These are phyloP conservation scores for Syrphus vitripennis DNA, from an alignment of 2,888 invertebrate genomes.

Conservation along the genomic window DNA sequence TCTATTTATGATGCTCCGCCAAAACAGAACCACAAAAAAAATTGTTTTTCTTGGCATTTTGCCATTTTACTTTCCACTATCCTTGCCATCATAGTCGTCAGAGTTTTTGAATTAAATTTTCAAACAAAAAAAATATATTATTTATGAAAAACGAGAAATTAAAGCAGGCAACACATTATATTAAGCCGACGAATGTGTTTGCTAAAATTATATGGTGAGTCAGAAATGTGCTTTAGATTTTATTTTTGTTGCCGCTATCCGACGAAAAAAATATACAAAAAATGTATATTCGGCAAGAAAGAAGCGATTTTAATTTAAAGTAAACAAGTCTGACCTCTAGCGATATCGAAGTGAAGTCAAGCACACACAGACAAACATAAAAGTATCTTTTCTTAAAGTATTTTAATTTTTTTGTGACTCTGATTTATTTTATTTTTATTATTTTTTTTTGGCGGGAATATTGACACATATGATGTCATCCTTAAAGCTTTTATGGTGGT, in stretches of 20 bases:
- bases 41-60: slow-evolving; percentile 60
- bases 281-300: slow-evolving; percentile 31
- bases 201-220: slow-evolving; percentile 59
- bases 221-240: slow-evolving; percentile 39
- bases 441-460: slow-evolving; percentile 19
- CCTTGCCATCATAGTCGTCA: slow-evolving; percentile 19
- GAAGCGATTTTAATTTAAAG: slow-evolving; percentile 46
- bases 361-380: background rate
- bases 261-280: slow-evolving; percentile 8
- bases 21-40: slow-evolving; percentile 44
- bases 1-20: background rate
- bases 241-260: slow-evolving; percentile 44
- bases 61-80: slow-evolving; percentile 53
- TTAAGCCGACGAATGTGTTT: background rate
- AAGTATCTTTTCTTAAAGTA: background rate
- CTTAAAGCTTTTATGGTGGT: slow-evolving; percentile 24
- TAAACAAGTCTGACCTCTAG: slow-evolving; percentile 68
- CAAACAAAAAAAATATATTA: slow-evolving; percentile 20
- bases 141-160: slow-evolving; percentile 39
- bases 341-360: slow-evolving; percentile 8
- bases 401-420: background rate
- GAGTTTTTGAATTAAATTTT: slow-evolving; percentile 19
- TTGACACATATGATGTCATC: slow-evolving; percentile 64
- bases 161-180: background rate
- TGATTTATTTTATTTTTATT: background rate